Evolutionary conservation across 53 echinoderm and acorn worm species (phyloP).

Genomic region (Temnopleurus reevesii): DNA sequence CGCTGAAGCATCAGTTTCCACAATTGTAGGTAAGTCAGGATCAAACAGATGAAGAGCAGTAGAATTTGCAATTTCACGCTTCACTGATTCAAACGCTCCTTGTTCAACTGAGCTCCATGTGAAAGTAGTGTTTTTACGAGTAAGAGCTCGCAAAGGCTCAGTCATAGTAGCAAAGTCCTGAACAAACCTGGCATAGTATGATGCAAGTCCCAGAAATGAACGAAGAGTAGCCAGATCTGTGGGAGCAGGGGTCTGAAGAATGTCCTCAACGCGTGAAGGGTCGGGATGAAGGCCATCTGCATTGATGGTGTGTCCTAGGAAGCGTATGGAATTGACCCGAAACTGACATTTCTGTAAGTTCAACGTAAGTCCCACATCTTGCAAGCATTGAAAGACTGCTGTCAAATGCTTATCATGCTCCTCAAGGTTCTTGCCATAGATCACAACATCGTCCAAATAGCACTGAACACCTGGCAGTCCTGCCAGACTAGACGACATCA

Average conservation of each 20-base stretch:
- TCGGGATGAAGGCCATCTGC: constrained; percentile 54
- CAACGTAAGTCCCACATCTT: constrained; percentile 55
- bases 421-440: constrained; percentile 41
- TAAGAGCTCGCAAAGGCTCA: constrained; percentile 54
- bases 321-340: constrained; percentile 42
- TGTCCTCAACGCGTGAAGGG: constrained; percentile 50
- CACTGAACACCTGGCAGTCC: constrained; percentile 59
- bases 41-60: neutral
- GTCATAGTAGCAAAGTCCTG: constrained; percentile 56
- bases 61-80: neutral
- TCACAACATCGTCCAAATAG: constrained; percentile 68
- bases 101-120: neutral
- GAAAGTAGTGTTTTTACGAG: constrained; percentile 7
- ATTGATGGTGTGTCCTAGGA: constrained; percentile 63
- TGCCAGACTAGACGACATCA: constrained; percentile 57
- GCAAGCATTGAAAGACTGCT: constrained; percentile 9
- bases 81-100: constrained; percentile 34
- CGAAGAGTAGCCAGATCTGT: constrained; percentile 46
- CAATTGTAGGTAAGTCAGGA: constrained; percentile 44
- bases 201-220: constrained; percentile 57
- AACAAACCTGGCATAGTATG: constrained; percentile 62
- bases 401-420: constrained; percentile 43
- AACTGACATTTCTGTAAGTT: constrained; percentile 69
- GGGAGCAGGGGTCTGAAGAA: constrained; percentile 60
- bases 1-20: constrained; percentile 60